These are phyloP conservation scores for Lysandra coridon DNA, from an alignment of 2,888 invertebrate species.

Conservation along the genomic window DNA sequence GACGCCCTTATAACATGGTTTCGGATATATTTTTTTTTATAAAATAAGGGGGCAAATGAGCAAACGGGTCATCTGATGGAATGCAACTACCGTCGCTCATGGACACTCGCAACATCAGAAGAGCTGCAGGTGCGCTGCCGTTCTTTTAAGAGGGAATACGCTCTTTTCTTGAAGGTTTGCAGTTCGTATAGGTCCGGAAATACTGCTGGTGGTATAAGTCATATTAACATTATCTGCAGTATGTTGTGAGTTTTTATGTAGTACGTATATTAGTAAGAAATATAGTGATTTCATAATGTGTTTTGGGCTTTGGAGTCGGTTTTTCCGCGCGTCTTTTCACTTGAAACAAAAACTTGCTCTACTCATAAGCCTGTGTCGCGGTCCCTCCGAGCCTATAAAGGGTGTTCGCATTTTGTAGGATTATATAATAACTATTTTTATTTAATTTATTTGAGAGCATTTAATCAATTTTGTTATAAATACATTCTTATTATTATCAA, in stretches of 20 bases:
- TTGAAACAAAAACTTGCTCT: slow-evolving; percentile 58
- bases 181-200: no score
- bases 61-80: no score
- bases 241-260: neutral
- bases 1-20: neutral
- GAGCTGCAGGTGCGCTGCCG: no score
- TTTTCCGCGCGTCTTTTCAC: slow-evolving; percentile 52
- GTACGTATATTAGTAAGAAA: neutral
- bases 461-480: neutral
- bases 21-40: neutral
- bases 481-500: no score
- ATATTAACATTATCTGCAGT: no score
- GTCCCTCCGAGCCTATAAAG: slow-evolving; percentile 61
- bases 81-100: no score
- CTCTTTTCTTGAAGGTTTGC: no score
- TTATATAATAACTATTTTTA: neutral
- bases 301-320: slow-evolving; percentile 45
- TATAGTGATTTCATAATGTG: slow-evolving; percentile 11
- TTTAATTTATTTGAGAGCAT: neutral
- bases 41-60: no score
- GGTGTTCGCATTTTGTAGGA: slow-evolving; percentile 43
- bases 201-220: no score
- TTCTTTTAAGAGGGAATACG: no score
- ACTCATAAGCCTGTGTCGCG: slow-evolving; percentile 72
- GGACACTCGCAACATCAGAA: no score